Evolutionary conservation across 2,113 vertebrate species (phyloP).

Genomic region (Colossoma macropomum): DNA sequence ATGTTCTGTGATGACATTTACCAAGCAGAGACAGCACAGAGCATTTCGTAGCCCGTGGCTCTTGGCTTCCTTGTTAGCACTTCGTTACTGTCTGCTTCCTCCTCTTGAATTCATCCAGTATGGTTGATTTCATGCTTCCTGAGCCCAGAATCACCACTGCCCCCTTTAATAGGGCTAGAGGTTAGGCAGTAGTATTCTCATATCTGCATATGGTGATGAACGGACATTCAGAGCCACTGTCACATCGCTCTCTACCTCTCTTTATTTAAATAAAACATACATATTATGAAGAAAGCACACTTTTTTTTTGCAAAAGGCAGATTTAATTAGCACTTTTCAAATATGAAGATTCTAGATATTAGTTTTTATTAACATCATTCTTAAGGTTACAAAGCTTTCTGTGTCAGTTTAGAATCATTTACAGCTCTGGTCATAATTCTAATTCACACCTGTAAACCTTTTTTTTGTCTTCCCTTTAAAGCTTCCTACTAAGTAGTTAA

Average conservation of each 20-base stretch:
- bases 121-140: background rate
- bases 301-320: no score
- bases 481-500: no score
- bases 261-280: background rate
- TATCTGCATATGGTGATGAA: background rate
- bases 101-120: constrained; percentile 15
- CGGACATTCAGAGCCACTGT: background rate
- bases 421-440: no score
- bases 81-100: constrained; percentile 23
- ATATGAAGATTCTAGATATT: no score
- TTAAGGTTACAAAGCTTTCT: no score
- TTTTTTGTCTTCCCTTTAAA: no score
- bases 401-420: no score
- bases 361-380: no score
- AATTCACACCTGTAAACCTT: no score
- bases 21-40: constrained; percentile 21
- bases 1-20: constrained; percentile 48
- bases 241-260: no score
- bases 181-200: background rate
- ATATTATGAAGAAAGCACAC: no score
- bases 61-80: constrained; percentile 41
- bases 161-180: constrained; percentile 1
- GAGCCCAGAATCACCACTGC: background rate
- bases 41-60: constrained; percentile 34
- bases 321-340: no score